A percentile compares a stretch with the other conserved stretches of the same genome.
Conservation (phyloP, 2,888 invertebrate genomes). For the Mantis religiosa region DNA sequence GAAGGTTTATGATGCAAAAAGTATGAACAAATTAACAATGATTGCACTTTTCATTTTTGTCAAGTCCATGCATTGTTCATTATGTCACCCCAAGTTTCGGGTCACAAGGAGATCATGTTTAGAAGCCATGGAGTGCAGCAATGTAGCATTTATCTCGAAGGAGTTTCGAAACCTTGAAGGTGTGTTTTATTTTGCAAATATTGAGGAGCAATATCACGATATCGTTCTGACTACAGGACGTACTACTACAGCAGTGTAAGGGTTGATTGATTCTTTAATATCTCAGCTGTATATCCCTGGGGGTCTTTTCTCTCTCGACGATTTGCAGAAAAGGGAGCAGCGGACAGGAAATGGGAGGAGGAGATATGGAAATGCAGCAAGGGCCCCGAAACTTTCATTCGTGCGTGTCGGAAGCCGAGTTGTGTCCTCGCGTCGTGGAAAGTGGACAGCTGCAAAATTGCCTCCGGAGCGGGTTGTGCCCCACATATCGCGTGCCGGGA, state of each 20-base stretch:
- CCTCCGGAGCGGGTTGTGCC: background rate
- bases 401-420: background rate
- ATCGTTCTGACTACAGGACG: background rate
- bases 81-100: no score
- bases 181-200: background rate
- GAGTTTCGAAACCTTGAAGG: no score
- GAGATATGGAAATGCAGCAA: background rate
- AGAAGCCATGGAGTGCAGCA: no score
- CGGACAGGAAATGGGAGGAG: background rate
- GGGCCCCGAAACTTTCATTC: background rate
- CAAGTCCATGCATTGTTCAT: no score
- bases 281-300: background rate
- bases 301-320: background rate
- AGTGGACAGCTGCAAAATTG: constrained; percentile 13
- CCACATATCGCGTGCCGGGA: background rate
- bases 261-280: background rate
- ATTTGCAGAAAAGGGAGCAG: background rate
- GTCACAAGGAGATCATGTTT: no score
- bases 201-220: background rate
- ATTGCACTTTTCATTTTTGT: no score
- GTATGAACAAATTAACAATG: no score
- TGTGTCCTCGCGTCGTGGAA: background rate
- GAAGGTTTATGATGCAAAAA: no score
- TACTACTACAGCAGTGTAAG: background rate
- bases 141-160: no score